A percentile compares a stretch with the other conserved stretches of the same genome.
These are phyloP conservation scores for Solenopsis fugax DNA, from an alignment of 1,140 invertebrate genomes.

Conservation along the genomic window DNA sequence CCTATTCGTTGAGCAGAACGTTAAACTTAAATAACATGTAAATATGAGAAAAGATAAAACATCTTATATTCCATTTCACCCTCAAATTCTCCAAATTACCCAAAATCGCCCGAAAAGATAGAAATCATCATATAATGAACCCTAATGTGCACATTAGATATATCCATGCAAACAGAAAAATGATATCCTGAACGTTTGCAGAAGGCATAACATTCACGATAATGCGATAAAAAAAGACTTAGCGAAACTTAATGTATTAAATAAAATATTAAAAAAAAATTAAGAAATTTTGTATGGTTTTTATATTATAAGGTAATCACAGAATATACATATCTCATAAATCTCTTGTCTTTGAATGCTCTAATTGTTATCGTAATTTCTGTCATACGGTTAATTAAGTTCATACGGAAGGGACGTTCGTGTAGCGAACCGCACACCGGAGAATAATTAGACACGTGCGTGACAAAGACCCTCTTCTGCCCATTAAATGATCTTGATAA, in stretches of 20 bases:
- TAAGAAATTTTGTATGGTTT: not conserved
- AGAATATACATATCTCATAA: conserved; percentile 3
- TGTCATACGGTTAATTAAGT: conserved; percentile 53
- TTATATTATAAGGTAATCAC: not conserved
- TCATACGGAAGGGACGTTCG: conserved; percentile 30
- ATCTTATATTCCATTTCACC: not conserved
- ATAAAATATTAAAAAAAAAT: not conserved
- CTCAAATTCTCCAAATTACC: conserved; percentile 7
- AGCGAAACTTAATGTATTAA: not conserved
- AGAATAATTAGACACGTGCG: conserved; percentile 60
- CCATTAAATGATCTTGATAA: conserved; percentile 62
- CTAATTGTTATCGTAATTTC: conserved; percentile 61
- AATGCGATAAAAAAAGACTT: not conserved
- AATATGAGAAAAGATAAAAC: conserved; percentile 24
- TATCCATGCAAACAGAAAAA: not conserved
- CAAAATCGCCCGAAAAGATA: not conserved
- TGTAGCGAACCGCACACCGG: not conserved
- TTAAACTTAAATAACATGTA: conserved; percentile 41
- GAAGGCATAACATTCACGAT: not conserved
- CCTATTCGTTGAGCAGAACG: not conserved
- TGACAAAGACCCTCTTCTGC: conserved; percentile 58
- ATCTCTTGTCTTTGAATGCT: conserved; percentile 40
- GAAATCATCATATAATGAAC: conserved; percentile 13
- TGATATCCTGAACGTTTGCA: not conserved
- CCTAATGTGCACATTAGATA: not conserved